Evolutionary conservation across 2,113 vertebrate genomes (phyloP).

Genomic region (Rhinogobius similis): DNA sequence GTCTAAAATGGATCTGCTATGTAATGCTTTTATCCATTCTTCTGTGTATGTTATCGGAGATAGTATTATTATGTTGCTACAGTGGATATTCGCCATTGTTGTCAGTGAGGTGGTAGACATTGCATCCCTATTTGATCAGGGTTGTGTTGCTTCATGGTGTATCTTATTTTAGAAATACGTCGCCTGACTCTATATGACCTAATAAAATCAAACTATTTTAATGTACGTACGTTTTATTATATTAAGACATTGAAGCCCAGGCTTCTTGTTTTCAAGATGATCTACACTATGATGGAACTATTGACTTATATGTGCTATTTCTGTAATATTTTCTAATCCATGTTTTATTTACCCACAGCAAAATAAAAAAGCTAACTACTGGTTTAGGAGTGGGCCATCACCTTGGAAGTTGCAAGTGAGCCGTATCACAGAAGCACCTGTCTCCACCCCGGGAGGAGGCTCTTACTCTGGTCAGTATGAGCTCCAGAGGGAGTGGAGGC

Average conservation of each 20-base stretch:
- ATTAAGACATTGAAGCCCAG: too few species aligned
- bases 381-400: conserved; percentile 6
- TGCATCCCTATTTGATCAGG: conserved; percentile 21
- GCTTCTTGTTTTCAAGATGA: neutral
- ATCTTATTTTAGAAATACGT: neutral
- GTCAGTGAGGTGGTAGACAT: conserved; percentile 6
- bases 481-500: conserved; percentile 76
- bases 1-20: neutral
- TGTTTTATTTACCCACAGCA: conserved; percentile 5
- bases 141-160: neutral
- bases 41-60: conserved; percentile 1
- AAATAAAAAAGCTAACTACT: neutral
- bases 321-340: neutral
- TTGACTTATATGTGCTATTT: neutral
- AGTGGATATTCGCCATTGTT: conserved; percentile 1
- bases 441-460: conserved; percentile 46
- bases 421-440: conserved; percentile 17
- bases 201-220: too few species aligned
- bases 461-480: conserved; percentile 69
- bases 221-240: too few species aligned
- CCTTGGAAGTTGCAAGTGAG: conserved; percentile 9
- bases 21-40: neutral
- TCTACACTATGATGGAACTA: neutral
- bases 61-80: neutral
- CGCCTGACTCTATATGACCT: too few species aligned